Conservation (phyloP, 1,140 invertebrate species). For the Pomacea maculata region DNA sequence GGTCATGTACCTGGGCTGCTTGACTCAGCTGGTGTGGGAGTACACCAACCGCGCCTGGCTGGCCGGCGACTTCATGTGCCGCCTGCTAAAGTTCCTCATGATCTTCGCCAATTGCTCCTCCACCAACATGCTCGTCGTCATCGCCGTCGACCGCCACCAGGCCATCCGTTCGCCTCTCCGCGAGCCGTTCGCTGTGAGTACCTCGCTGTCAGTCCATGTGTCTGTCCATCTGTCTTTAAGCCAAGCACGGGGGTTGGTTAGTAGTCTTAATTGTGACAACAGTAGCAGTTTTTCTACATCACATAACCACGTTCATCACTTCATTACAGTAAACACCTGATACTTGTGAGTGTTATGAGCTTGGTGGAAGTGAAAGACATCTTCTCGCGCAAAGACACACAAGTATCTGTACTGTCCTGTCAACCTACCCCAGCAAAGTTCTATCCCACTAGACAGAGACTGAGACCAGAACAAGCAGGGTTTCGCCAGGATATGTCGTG, state of each 20-base stretch:
- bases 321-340: no score
- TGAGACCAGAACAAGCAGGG: no score
- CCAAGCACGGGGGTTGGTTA: neutral
- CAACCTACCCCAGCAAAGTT: no score
- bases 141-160: conserved; percentile 66
- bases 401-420: no score
- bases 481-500: no score
- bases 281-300: no score
- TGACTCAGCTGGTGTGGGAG: conserved; percentile 64
- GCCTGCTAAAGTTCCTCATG: conserved; percentile 62
- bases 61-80: conserved; percentile 61
- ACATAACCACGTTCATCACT: no score
- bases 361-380: no score
- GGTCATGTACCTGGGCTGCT: conserved; percentile 58
- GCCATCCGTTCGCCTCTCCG: conserved; percentile 64
- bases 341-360: no score
- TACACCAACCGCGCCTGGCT: conserved; percentile 60
- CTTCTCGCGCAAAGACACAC: no score
- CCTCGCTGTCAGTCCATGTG: neutral
- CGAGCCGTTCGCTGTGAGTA: conserved; percentile 53
- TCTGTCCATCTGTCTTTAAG: neutral
- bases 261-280: neutral
- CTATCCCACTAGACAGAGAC: no score
- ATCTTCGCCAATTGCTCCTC: conserved; percentile 63
- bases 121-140: conserved; percentile 65